Evolutionary conservation across 2,113 vertebrate genomes (phyloP).

Genomic region (Fulmarus glacialis): DNA sequence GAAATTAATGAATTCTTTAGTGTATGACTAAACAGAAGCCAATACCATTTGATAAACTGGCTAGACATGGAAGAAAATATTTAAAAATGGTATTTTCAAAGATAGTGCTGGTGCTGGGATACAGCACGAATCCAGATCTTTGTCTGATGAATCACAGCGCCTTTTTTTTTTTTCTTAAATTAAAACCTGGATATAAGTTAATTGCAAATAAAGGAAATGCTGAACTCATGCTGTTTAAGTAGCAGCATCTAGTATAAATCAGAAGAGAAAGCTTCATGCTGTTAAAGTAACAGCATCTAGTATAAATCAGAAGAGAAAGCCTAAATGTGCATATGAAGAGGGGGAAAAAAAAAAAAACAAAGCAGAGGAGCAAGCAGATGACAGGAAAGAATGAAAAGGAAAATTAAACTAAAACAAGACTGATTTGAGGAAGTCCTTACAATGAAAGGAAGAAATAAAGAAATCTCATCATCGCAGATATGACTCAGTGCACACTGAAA

Average conservation of each 20-base stretch:
- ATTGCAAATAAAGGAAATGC: neutral
- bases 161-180: neutral
- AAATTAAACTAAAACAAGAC: neutral
- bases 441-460: constrained; percentile 12
- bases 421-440: constrained; percentile 1
- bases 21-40: neutral
- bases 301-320: constrained; percentile 10
- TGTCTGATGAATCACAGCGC: neutral
- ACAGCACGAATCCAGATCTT: neutral
- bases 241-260: neutral
- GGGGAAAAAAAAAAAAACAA: neutral
- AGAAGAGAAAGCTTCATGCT: neutral
- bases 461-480: neutral
- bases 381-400: constrained; percentile 13
- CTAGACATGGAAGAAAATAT: neutral
- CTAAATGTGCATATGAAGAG: neutral
- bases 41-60: neutral
- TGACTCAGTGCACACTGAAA: neutral
- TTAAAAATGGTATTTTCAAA: neutral
- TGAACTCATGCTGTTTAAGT: neutral
- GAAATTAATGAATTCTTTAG: neutral
- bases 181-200: neutral
- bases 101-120: neutral
- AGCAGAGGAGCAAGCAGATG: neutral
- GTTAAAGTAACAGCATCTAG: neutral